Conservation (phyloP, 1,140 invertebrate genomes). For the Akabosia matsudoensis region DNA sequence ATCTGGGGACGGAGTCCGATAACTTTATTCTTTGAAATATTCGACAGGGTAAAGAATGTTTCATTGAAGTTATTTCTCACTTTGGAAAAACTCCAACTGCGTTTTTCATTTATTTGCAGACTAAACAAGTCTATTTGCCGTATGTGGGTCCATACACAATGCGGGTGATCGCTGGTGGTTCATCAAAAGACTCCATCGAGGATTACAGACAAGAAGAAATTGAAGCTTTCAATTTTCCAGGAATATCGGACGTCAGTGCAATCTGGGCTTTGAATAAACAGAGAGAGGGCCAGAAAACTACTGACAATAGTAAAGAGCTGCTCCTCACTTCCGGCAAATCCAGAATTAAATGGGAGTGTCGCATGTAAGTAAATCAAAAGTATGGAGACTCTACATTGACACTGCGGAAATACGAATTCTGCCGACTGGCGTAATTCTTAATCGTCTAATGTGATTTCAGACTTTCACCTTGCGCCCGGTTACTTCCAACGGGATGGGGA, state of each 20-base stretch:
- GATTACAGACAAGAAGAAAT: slow-evolving; percentile 26
- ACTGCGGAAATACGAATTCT: slow-evolving; percentile 32
- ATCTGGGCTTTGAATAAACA: slow-evolving; percentile 37
- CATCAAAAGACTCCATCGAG: slow-evolving; percentile 13
- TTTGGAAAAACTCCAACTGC: too few species aligned
- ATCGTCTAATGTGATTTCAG: slow-evolving; percentile 6
- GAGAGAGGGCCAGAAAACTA: too few species aligned
- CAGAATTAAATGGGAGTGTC: too few species aligned
- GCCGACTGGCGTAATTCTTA: too few species aligned
- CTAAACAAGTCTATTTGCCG: slow-evolving; percentile 20
- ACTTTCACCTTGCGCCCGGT: slow-evolving; percentile 34
- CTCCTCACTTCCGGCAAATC: too few species aligned
- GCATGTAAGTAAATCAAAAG: too few species aligned
- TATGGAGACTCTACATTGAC: slow-evolving; percentile 1
- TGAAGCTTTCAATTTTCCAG: slow-evolving; percentile 36
- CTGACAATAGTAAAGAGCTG: too few species aligned
- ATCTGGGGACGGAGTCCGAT: slow-evolving; percentile 22
- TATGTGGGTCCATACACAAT: slow-evolving; percentile 31
- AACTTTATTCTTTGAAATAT: slow-evolving; percentile 28
- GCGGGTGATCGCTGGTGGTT: slow-evolving; percentile 33
- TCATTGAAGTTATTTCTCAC: too few species aligned
- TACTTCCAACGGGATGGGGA: slow-evolving; percentile 20
- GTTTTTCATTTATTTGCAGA: background rate
- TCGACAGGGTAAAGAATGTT: slow-evolving; percentile 21
- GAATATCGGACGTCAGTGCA: slow-evolving; percentile 33